A percentile compares a stretch with the other conserved stretches of the same genome.
phyloP scores from a whole-genome alignment of 2,113 vertebrate species.

The Polyodon spathula region DNA sequence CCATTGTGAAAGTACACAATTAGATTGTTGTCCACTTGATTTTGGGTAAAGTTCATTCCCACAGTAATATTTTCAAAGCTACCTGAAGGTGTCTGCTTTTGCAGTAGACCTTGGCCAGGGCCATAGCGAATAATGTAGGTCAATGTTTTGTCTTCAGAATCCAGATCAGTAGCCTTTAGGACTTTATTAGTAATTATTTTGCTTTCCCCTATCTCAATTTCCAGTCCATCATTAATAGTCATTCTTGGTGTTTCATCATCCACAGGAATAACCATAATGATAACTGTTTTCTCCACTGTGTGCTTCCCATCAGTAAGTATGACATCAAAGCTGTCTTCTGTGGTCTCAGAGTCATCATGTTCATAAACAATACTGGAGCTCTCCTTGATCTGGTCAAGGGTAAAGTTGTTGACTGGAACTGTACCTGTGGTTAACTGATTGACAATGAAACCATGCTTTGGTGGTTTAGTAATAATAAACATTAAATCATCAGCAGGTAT shows the following conservation, averaged over 20 bases:
- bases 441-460: conserved; percentile 75
- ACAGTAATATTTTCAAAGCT: conserved; percentile 69
- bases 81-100: conserved; percentile 52
- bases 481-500: conserved; percentile 67
- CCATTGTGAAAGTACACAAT: conserved; percentile 78
- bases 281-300: conserved; percentile 57
- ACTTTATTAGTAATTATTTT: conserved; percentile 69
- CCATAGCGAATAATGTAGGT: conserved; percentile 75
- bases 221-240: conserved; percentile 85
- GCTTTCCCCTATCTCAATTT: conserved; percentile 77
- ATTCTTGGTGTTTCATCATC: conserved; percentile 93
- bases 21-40: conserved; percentile 73
- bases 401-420: conserved; percentile 70
- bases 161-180: conserved; percentile 85
- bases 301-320: conserved; percentile 79
- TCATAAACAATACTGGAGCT: conserved; percentile 85
- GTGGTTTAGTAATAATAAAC: conserved; percentile 69
- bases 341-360: conserved; percentile 86
- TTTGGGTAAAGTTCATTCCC: conserved; percentile 91
- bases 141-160: conserved; percentile 78
- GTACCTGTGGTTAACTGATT: conserved; percentile 78
- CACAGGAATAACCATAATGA: conserved; percentile 78
- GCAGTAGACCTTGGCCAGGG: conserved; percentile 74
- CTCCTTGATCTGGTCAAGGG: conserved; percentile 80
- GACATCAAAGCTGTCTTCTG: conserved; percentile 75